phyloP scores from a whole-genome alignment of 2,888 invertebrate genomes.

The Fabriciana adippe region DNA sequence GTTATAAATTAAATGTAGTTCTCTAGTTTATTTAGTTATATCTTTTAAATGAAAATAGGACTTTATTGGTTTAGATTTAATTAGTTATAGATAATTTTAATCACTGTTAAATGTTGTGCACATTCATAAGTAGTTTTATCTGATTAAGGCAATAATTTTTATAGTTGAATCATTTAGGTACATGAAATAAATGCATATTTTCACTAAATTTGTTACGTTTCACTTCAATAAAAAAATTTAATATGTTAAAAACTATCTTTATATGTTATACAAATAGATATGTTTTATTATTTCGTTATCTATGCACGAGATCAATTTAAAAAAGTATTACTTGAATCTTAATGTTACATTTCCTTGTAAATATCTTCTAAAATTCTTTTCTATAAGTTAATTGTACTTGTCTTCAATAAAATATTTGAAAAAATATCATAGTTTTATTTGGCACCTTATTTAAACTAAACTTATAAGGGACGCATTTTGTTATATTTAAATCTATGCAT shows the following conservation, averaged over 20 bases:
- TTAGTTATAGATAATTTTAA: constrained; percentile 74
- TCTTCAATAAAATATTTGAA: constrained; percentile 69
- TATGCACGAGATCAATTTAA: constrained; percentile 47
- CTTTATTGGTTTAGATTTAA: constrained; percentile 68
- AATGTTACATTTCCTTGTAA: constrained; percentile 73
- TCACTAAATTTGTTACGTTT: constrained; percentile 37
- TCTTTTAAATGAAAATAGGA: constrained; percentile 49
- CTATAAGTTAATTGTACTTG: constrained; percentile 75
- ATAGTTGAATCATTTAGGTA: constrained; percentile 41
- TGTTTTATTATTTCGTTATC: constrained; percentile 39
- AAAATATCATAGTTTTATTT: constrained; percentile 42
- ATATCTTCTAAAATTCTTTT: constrained; percentile 76
- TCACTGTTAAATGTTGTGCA: constrained; percentile 83
- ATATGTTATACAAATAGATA: constrained; percentile 34
- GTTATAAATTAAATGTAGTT: constrained; percentile 59
- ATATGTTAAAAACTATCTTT: constrained; percentile 32
- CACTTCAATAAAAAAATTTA: constrained; percentile 27
- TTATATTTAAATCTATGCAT: no score
- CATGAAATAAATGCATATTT: constrained; percentile 44
- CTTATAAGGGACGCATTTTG: background rate
- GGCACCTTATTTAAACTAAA: background rate
- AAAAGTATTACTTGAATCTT: constrained; percentile 61
- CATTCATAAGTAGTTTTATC: constrained; percentile 72
- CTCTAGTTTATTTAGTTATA: constrained; percentile 59
- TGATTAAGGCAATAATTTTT: constrained; percentile 76